Percentiles rank a stretch among this genome's conserved stretches.
phyloP scores from a whole-genome alignment of 2,888 invertebrate genomes.

The Limenitis camilla region DNA sequence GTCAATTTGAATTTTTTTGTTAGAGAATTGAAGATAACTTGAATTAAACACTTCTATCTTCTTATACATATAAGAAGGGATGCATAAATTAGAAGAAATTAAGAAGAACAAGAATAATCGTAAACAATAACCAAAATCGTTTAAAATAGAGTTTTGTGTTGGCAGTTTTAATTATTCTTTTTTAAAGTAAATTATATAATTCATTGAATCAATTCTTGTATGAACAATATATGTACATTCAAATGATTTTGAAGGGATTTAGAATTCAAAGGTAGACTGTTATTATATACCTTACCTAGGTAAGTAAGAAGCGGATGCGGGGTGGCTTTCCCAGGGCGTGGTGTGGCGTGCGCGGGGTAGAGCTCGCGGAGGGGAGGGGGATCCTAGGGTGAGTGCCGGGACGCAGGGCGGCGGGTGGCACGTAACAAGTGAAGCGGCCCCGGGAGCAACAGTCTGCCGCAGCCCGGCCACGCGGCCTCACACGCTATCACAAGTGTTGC shows the following conservation, averaged over 20 bases:
- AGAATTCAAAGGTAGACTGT: constrained; percentile 30
- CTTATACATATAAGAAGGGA: no score
- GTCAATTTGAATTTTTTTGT: no score
- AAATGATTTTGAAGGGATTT: constrained; percentile 22
- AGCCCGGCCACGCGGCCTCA: constrained; percentile 70
- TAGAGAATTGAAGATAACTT: no score
- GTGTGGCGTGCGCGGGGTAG: constrained; percentile 34
- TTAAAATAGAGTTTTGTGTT: no score
- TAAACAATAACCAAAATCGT: no score
- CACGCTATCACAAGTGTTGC: constrained; percentile 50
- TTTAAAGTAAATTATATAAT: background rate
- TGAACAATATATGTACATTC: constrained; percentile 15
- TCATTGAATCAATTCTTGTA: constrained; percentile 18
- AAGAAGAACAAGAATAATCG: no score
- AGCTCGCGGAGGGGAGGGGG: constrained; percentile 35
- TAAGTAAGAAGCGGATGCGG: constrained; percentile 58
- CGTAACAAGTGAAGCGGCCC: constrained; percentile 73
- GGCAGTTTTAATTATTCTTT: no score
- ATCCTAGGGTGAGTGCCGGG: constrained; percentile 28
- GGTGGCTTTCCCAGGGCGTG: constrained; percentile 47
- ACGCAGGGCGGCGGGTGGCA: constrained; percentile 61
- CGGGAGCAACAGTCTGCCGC: constrained; percentile 75
- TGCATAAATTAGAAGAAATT: no score
- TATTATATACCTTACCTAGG: constrained; percentile 34
- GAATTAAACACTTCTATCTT: no score